Percentiles rank a stretch among this genome's conserved stretches.
phyloP scores from a whole-genome alignment of 2,888 invertebrate genomes.

The Mesorhabditis sp. region DNA sequence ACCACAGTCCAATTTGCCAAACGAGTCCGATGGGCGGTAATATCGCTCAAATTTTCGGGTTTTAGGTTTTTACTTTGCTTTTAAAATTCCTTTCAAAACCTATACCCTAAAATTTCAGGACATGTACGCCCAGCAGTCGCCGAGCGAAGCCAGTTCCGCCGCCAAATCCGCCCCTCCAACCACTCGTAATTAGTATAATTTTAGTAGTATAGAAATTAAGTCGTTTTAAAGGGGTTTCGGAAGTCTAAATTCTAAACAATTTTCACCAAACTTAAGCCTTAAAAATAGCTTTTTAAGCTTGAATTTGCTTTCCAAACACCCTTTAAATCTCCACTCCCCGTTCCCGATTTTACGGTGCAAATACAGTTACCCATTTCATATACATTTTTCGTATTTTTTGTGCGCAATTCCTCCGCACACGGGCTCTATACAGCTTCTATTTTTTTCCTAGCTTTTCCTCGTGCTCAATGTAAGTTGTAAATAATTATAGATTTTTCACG shows the following conservation, averaged over 20 bases:
- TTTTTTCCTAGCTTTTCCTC: not conserved
- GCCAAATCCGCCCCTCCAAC: conserved; percentile 1
- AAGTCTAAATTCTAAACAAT: not conserved
- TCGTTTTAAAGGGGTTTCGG: not conserved
- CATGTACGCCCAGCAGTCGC: conserved; percentile 6
- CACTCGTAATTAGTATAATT: not conserved
- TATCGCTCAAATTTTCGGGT: no score
- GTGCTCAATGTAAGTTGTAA: not conserved
- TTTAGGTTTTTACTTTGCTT: no score
- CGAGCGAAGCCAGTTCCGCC: not conserved
- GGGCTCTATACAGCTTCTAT: not conserved
- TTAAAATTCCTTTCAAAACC: no score
- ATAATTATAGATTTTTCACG: not conserved
- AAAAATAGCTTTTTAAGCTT: conserved; percentile 1
- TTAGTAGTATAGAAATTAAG: not conserved
- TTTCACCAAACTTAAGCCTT: not conserved
- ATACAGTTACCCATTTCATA: not conserved
- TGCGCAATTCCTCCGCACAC: not conserved
- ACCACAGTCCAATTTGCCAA: no score
- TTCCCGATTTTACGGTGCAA: not conserved
- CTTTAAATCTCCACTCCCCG: not conserved
- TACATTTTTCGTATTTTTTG: not conserved
- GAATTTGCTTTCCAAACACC: not conserved
- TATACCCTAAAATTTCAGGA: not conserved
- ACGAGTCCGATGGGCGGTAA: no score